Percentiles rank a stretch among this genome's conserved stretches.
phyloP scores from a whole-genome alignment of 2,797 vertebrate genomes.

The Coregonus ussuriensis region DNA sequence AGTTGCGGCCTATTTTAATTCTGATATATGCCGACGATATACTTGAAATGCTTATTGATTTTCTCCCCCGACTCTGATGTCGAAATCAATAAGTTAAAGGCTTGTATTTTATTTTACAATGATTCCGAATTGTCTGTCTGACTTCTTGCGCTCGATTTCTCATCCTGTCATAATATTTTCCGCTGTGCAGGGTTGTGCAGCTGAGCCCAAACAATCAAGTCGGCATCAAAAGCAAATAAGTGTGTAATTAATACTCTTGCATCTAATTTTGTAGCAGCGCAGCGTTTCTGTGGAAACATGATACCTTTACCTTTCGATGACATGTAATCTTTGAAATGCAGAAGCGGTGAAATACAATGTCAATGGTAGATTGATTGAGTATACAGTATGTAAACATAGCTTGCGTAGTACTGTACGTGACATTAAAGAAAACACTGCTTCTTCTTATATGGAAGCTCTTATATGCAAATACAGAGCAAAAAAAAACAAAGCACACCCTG shows the following conservation, averaged over 20 bases:
- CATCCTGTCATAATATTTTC: constrained; percentile 50
- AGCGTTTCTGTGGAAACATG: constrained; percentile 49
- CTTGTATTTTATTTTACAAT: constrained; percentile 14
- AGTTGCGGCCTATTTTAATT: constrained; percentile 43
- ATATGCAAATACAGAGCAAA: constrained; percentile 8
- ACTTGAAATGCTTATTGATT: constrained; percentile 46
- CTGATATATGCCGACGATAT: constrained; percentile 41
- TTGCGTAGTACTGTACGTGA: background rate
- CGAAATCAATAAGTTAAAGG: constrained; percentile 37
- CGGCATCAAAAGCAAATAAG: constrained; percentile 67
- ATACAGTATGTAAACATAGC: background rate
- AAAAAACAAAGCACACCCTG: constrained; percentile 4
- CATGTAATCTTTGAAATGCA: constrained; percentile 13
- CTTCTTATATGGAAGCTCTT: background rate
- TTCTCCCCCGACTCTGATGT: constrained; percentile 26
- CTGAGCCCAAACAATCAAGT: constrained; percentile 58
- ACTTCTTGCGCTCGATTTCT: constrained; percentile 43
- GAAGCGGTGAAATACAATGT: background rate
- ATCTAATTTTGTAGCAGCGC: constrained; percentile 50
- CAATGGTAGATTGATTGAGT: background rate
- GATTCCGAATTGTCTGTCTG: constrained; percentile 34
- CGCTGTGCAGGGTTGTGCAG: constrained; percentile 34
- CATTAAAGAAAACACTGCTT: background rate
- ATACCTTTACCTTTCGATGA: constrained; percentile 32
- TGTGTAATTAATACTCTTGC: constrained; percentile 69